Evolutionary conservation across 2,797 vertebrate species (phyloP), one percentile per base, ranked within the genome.

Genomic region (Paramormyrops hopkinsi): DNA sequence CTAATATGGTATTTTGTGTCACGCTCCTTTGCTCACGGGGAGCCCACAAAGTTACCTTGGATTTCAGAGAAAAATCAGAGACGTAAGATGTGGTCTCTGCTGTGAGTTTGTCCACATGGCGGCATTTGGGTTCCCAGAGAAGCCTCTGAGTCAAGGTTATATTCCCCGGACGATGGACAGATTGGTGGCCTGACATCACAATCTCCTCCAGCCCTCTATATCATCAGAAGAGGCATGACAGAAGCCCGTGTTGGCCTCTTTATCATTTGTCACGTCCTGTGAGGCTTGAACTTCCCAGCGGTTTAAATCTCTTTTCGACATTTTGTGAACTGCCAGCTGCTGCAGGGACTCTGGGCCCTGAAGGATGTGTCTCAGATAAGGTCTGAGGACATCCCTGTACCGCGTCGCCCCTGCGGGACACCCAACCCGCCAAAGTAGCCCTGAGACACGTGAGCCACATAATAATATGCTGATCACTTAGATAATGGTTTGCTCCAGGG

Each of bases 101-200:
- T 33, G 65, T 9, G 65, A 79, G 17, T 79, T 44, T 79, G 73
- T 79, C 37, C 5, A 7, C 6, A 41, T 79, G 37, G 17, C 2
- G 6, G 7, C 37, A 9, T 44, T 44, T 79, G 73, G 14, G 17
- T 41, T 79, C 82, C 22, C 6, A 2, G 2, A 84, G 82, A 12
- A 84, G 82, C 4, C 19, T 33, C 25, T 19, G 37, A 48, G 46
- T 44, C 8, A 48, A 48, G 44, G 44, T 84, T 50, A 48, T 5
- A 50, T 17, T 48, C 37, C 44, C 19, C 1, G n/a, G 76, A 22
- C 0, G n/a, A 25, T 46, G 46, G 19, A 25, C 41, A 48, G 22
- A 84, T 84, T 25, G 46, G 82, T 84, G 82, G 8, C 82, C 82
- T 50, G 46, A 84, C 46, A 84, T 84, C n/a, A 25, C 82, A 84